Evolutionary conservation across 2,797 vertebrate species (phyloP), one percentile per base, ranked within the genome.

Genomic region (Microctenopoma lineatum): DNA sequence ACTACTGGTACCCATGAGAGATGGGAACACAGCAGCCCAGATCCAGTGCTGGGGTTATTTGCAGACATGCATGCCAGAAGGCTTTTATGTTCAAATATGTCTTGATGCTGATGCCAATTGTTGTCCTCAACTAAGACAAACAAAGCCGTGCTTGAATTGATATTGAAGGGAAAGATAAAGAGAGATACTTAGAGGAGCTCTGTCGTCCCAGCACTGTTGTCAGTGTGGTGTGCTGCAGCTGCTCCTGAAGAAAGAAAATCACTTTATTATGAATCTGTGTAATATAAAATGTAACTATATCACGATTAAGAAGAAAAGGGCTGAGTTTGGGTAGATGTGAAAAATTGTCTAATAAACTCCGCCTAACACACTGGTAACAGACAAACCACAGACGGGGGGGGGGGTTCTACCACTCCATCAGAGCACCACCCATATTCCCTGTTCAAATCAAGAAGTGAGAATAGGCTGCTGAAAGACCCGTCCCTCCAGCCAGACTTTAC

Each of bases 371-470:
- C 79, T 73, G 76, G 71, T 29, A 67, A 21, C 59, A 60, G 70
- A 64, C 52, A 36, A 78, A 73, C 57, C 42, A 12, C 69, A 70
- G 66, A 73, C 44, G 26, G 47, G 56, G 21, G 21, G 21, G 21
- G 21, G 57, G 39, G 59, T 73, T 9, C 48, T 74, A 67, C 66
- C 60, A 1, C 80, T 60, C 18, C 68, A 73, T 61, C 51, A 9
- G 46, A 73, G 68, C 70, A n/a, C 73, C 73, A 7, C 51, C 66
- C 61, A 59, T 81, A 84, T 86, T 88, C 86, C 87, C 87, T 76
- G 69, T 77, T 83, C 83, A 79, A 79, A 87, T 88, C 81, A 84
- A 70, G 83, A 75, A 71, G 75, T 83, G 84, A 80, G 84, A 90
- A 85, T 53, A 60, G 70, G 65, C 81, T 72, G 82, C 70, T 85